Evolutionary conservation across 2,113 vertebrate genomes (phyloP).

Genomic region (Seriola rivoliana): DNA sequence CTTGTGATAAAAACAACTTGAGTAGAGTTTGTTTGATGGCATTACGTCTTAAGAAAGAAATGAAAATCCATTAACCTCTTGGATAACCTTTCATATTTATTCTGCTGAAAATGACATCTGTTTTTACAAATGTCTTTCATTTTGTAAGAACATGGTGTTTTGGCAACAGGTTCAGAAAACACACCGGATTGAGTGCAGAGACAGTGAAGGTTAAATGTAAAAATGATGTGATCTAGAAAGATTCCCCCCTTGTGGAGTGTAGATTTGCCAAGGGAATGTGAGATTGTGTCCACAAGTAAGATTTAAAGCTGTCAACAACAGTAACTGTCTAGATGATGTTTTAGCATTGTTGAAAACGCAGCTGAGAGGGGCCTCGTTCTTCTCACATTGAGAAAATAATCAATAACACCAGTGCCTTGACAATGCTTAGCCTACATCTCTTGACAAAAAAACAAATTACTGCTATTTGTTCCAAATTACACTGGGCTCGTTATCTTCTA

Average conservation of each 20-base stretch:
- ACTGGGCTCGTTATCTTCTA: constrained; percentile 35
- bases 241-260: constrained; percentile 46
- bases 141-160: constrained; percentile 68
- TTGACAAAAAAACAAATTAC: constrained; percentile 50
- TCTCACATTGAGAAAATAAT: constrained; percentile 68
- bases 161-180: constrained; percentile 62
- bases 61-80: constrained; percentile 48
- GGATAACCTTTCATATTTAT: constrained; percentile 49
- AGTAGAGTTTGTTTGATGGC: constrained; percentile 37
- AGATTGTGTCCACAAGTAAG: constrained; percentile 65
- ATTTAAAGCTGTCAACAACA: constrained; percentile 76
- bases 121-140: constrained; percentile 65
- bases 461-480: constrained; percentile 52
- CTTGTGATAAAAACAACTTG: constrained; percentile 25
- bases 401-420: constrained; percentile 60
- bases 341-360: constrained; percentile 65
- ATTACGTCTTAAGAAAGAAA: constrained; percentile 50
- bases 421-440: constrained; percentile 43
- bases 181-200: constrained; percentile 44
- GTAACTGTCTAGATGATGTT: constrained; percentile 59
- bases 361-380: constrained; percentile 44
- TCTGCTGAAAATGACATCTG: constrained; percentile 53
- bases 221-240: constrained; percentile 62
- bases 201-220: constrained; percentile 58
- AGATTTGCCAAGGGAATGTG: constrained; percentile 63